Base-by-base conservation (phyloP, 1,140 invertebrate species). In the Campoletis sonorensis region DNA sequence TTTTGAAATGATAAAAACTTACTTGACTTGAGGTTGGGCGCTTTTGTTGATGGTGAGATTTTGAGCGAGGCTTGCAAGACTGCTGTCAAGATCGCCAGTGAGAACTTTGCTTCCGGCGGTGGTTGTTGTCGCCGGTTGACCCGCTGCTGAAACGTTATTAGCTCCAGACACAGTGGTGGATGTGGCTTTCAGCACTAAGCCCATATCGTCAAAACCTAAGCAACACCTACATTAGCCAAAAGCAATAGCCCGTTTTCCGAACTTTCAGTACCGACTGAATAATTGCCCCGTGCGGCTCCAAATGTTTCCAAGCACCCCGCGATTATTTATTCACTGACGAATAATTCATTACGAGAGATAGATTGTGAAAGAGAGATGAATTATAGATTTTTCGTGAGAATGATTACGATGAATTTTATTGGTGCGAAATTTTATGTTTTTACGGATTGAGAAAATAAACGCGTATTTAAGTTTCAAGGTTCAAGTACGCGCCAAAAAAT, bases 31-130 rank as follows among this genome's bases (percentile, higher is more conserved):
- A 81, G 93, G 93, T 82, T 95, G 93, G n/a, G 94, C 94, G 84
- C 94, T 94, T 91, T 97, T 97, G 90, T 98, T 97, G 83, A 98
- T 98, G 87, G 96, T 95, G 79, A 98, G 94, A 93, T 98, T 98
- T 92, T 98, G 96, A 81, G 97, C 97, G 82, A 99, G 92, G 79
- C 95, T 96, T 72, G 97, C 97, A 67, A 99, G 94, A 86, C 97
- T 98, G 79, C 96, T 97, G 90, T 99, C 97, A 87, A 99, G 93
- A 92, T 98, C 98, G 73, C 97, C 96, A 26, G 97, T 98, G 81
- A 98, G 93, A 81, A 98, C 95, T 90, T 96, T 96, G 30, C 94
- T 94, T 68, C 92, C 93, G 86, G 86, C 82, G 68, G 76, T 33
- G 27, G 90, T 81, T 79, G 89, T 84, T 81, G 92, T 93, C 68